Conservation (phyloP, 2,888 invertebrate species). For the Campopleginae sp. region DNA sequence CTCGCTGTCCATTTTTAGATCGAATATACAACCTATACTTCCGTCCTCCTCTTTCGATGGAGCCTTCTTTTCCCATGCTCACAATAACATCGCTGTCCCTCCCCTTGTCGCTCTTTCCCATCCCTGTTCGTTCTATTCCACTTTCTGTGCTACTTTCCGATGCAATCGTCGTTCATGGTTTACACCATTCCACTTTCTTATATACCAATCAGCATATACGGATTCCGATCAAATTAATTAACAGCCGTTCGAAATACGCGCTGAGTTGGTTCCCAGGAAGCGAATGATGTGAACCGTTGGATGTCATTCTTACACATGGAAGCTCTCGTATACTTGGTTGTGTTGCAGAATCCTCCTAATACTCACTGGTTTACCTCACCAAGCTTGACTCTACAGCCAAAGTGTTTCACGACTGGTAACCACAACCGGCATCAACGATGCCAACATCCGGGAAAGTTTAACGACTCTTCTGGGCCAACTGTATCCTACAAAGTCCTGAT, state of each 20-base stretch:
- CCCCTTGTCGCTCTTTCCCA: conserved; percentile 41
- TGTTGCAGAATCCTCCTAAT: conserved; percentile 24
- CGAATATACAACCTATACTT: neutral
- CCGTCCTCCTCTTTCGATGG: conserved; percentile 18
- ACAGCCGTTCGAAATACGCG: conserved; percentile 76
- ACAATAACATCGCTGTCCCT: conserved; percentile 24
- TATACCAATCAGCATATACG: conserved; percentile 75
- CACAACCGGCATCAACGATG: conserved; percentile 49
- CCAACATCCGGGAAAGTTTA: conserved; percentile 44
- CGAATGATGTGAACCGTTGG: conserved; percentile 74
- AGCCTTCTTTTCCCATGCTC: conserved; percentile 33
- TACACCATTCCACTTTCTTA: conserved; percentile 67
- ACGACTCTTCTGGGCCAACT: conserved; percentile 44
- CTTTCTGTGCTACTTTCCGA: conserved; percentile 27
- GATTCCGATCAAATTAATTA: conserved; percentile 79
- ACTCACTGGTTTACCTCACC: conserved; percentile 41
- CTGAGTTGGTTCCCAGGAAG: conserved; percentile 70
- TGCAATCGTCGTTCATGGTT: neutral
- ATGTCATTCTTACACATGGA: conserved; percentile 68
- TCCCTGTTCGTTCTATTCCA: conserved; percentile 31
- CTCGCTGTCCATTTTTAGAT: conserved; percentile 32
- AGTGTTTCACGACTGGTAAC: conserved; percentile 50
- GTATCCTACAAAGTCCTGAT: conserved; percentile 44
- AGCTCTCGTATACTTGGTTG: conserved; percentile 15
- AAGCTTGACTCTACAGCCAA: conserved; percentile 44